Percentiles rank a stretch among this genome's conserved stretches.
phyloP scores from a whole-genome alignment of 1,140 invertebrate genomes.

The Drosophila bipectinata region DNA sequence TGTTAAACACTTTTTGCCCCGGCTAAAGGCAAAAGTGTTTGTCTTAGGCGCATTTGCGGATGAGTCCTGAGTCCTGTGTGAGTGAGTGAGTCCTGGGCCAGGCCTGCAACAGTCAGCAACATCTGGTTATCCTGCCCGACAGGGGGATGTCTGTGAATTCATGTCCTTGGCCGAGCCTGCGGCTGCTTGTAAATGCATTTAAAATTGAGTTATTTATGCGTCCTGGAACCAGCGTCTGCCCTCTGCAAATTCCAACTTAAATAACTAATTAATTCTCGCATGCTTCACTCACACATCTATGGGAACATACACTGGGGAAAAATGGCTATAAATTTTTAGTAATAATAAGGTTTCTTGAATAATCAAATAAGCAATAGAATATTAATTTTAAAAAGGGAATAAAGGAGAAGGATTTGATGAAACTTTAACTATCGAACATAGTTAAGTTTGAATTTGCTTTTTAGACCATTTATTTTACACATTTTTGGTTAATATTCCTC shows the following conservation, averaged over 20 bases:
- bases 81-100: slow-evolving; percentile 10
- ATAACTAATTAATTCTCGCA: slow-evolving; percentile 81
- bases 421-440: too few relatives aligned
- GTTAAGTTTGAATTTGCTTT: too few relatives aligned
- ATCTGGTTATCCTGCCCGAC: slow-evolving; percentile 50
- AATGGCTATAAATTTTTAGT: not conserved
- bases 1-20: slow-evolving; percentile 82
- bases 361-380: too few relatives aligned
- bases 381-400: too few relatives aligned
- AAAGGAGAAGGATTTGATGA: too few relatives aligned
- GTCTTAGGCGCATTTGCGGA: slow-evolving; percentile 37
- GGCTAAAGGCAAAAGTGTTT: slow-evolving; percentile 38
- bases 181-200: slow-evolving; percentile 70
- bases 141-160: slow-evolving; percentile 20
- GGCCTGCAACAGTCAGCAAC: slow-evolving; percentile 73
- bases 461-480: too few relatives aligned
- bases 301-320: not conserved
- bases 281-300: slow-evolving; percentile 34
- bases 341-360: too few relatives aligned
- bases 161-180: slow-evolving; percentile 36
- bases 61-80: not conserved
- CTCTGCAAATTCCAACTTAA: slow-evolving; percentile 73
- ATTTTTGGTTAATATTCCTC: too few relatives aligned
- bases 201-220: slow-evolving; percentile 82
- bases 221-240: slow-evolving; percentile 21